Conservation (phyloP, 2,888 invertebrate species). For the Latheticus oryzae region DNA sequence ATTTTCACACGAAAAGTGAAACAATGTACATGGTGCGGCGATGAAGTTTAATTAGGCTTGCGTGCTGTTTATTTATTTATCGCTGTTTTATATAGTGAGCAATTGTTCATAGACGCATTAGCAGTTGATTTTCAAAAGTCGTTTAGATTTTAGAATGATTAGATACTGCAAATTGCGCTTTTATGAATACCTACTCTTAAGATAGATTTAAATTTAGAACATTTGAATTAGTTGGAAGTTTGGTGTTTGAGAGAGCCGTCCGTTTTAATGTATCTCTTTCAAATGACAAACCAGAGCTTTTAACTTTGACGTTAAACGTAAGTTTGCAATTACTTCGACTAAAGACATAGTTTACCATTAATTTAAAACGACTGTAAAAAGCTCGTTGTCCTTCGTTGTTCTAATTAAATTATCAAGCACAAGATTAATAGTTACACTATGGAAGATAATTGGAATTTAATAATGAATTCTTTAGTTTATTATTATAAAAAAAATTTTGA, state of each 20-base stretch:
- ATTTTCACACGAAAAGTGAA: slow-evolving; percentile 27
- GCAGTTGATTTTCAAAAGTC: slow-evolving; percentile 7
- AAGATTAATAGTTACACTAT: slow-evolving; percentile 20
- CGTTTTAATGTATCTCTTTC: slow-evolving; percentile 36
- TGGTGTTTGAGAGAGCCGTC: slow-evolving; percentile 26
- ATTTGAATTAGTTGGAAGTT: slow-evolving; percentile 28
- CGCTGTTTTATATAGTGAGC: slow-evolving; percentile 19
- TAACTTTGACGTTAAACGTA: slow-evolving; percentile 24
- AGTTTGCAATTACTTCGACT: slow-evolving; percentile 32
- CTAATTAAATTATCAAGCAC: slow-evolving; percentile 27
- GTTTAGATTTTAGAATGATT: slow-evolving; percentile 5
- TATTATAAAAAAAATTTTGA: slow-evolving; percentile 10
- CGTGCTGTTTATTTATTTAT: slow-evolving; percentile 29
- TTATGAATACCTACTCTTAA: slow-evolving; percentile 9
- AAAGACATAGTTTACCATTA: slow-evolving; percentile 34
- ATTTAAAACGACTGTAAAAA: slow-evolving; percentile 31
- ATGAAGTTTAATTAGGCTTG: slow-evolving; percentile 25
- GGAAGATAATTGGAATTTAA: slow-evolving; percentile 21
- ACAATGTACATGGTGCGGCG: slow-evolving; percentile 13
- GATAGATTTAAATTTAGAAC: slow-evolving; percentile 23
- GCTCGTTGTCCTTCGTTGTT: slow-evolving; percentile 16
- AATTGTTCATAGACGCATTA: not conserved
- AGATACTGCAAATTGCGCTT: slow-evolving; percentile 23
- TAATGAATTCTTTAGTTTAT: slow-evolving; percentile 13
- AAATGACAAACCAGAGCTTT: slow-evolving; percentile 33